These are phyloP conservation scores for Masnerella sp. DNA, from an alignment of 2,888 invertebrate species.

Conservation along the genomic window DNA sequence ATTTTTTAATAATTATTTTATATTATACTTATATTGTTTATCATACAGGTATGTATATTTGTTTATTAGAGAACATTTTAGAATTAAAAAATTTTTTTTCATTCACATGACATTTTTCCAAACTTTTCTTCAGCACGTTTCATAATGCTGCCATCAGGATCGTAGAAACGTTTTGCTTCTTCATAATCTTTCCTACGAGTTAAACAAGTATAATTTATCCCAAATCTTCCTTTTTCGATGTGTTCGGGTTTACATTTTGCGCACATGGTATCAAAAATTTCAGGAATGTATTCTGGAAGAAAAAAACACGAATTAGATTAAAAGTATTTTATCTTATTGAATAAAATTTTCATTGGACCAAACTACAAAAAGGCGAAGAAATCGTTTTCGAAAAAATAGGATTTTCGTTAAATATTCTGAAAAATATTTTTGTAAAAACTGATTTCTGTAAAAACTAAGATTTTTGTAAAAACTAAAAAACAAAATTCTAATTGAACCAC, in stretches of 20 bases:
- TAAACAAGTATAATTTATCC: conserved; percentile 56
- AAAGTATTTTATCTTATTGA: too few species aligned
- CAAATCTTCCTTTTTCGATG: conserved; percentile 50
- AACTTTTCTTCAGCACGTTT: conserved; percentile 58
- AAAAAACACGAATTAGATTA: too few species aligned
- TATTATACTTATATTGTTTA: not conserved
- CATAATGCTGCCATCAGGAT: conserved; percentile 58
- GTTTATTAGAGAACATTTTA: not conserved
- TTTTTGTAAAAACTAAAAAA: too few species aligned
- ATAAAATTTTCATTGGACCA: too few species aligned
- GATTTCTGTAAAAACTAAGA: too few species aligned
- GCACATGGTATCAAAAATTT: conserved; percentile 59
- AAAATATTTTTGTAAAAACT: too few species aligned
- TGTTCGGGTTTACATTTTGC: conserved; percentile 62
- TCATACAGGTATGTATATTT: too few species aligned
- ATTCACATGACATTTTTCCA: conserved; percentile 38
- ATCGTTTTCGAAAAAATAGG: too few species aligned
- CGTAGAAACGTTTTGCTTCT: conserved; percentile 34
- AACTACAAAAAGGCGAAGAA: too few species aligned
- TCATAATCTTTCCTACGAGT: conserved; percentile 58
- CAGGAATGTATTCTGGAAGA: conserved; percentile 60
- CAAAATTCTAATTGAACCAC: too few species aligned
- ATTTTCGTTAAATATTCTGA: too few species aligned
- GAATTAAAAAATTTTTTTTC: not conserved
- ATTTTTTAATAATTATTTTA: too few species aligned